Base-by-base conservation (phyloP, 2,113 vertebrate species). In the Sinocyclocheilus grahami region DNA sequence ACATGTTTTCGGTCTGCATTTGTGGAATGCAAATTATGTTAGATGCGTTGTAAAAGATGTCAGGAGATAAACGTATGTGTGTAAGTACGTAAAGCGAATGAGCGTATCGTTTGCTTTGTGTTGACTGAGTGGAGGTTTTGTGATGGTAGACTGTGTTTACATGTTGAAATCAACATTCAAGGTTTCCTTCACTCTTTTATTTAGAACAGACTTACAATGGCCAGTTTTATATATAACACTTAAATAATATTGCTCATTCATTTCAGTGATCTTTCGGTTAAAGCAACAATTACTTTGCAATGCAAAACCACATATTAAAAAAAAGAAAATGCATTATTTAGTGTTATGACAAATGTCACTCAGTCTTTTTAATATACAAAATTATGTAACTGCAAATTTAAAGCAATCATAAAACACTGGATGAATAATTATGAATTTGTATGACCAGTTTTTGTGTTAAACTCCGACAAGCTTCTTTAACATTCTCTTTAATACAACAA, bases 1-100 rank as follows among this genome's bases (percentile, higher is more conserved):
- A 91, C 91, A 62, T 12, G 46, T 87, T 88, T 88, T n/a, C 78
- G 48, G 27, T 86, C 72, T 88, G 77, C 76, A 65, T 82, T 67
- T 33, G 69, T 80, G 72, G 63, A 71, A 11, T 24, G 27, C 12
- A 85, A 90, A 89, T 82, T 75, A 78, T 18, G 74, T 63, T 51
- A 67, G 42, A 30, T 46, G 62, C 51, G 42, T 30, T 46, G 51
- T 16, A 39, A 71, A 75, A 87, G 60, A 74, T 87, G 79, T 82
- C 80, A 62, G 83, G 85, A 85, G 86, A 78, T 33, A 83, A 46
- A 62, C 6, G 13, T 46, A 16, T 24, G 37, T 48, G 60, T 10
- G 22, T 24, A 12, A n/a, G 42, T 76, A 46, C 37, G 1, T 82
- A 65, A 30, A 82, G 1, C 8, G 5, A 48, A 14, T 4, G 75